Conservation (phyloP, 2,888 invertebrate species). For the Apodemia zela region DNA sequence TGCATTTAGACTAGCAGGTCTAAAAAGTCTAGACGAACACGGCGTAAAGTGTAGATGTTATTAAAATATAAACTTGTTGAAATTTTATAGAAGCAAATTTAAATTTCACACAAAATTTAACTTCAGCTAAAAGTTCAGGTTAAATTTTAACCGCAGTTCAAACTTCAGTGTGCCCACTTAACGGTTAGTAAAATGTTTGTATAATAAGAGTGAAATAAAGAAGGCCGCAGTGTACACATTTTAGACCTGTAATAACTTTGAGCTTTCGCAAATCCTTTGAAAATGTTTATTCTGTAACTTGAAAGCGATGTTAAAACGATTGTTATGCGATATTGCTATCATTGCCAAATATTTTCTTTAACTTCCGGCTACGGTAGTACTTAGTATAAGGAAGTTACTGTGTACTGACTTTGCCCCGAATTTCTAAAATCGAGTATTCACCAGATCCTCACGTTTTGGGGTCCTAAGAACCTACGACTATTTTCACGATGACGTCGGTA, state of each 20-base stretch:
- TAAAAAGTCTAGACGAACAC: not conserved
- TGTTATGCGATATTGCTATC: not conserved
- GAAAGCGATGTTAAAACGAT: not conserved
- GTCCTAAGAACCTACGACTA: too few species aligned
- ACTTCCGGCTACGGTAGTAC: too few species aligned
- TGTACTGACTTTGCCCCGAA: too few species aligned
- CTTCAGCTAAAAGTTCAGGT: conserved; percentile 8
- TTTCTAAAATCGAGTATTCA: too few species aligned
- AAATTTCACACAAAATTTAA: conserved; percentile 14
- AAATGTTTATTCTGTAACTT: conserved; percentile 7
- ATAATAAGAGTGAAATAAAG: conserved; percentile 23
- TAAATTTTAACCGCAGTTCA: conserved; percentile 15
- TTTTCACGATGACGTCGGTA: too few species aligned
- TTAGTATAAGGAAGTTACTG: too few species aligned
- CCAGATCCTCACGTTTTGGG: too few species aligned
- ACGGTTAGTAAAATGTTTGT: conserved; percentile 15
- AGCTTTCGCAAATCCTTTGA: conserved; percentile 37
- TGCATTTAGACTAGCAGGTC: not conserved
- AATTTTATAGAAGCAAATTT: not conserved
- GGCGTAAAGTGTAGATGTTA: not conserved
- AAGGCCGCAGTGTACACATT: conserved; percentile 27
- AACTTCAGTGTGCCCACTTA: conserved; percentile 12
- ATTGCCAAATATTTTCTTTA: not conserved
- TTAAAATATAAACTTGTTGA: not conserved
- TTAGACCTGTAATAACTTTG: conserved; percentile 39